A percentile compares a stretch with the other conserved stretches of the same genome.
phyloP scores from a whole-genome alignment of 2,113 vertebrate species.

The Strigops habroptila region DNA sequence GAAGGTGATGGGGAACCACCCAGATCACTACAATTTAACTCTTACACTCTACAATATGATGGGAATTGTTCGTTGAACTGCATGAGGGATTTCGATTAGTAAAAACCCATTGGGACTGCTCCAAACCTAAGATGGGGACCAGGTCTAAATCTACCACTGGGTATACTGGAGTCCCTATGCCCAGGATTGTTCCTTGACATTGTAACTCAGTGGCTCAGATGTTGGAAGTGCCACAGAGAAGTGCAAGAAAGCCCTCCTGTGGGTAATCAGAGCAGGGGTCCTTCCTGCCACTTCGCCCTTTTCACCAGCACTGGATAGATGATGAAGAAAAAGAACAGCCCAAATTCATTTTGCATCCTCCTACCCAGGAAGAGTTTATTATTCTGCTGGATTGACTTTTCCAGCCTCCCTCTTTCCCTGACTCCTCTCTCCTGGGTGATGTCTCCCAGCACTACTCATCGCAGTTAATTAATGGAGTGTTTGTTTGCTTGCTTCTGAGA shows the following conservation, averaged over 20 bases:
- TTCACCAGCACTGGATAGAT: neutral
- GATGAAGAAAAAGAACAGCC: neutral
- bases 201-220: neutral
- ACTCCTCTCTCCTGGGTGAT: neutral
- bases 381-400: neutral
- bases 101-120: neutral
- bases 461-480: neutral
- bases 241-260: fast-evolving
- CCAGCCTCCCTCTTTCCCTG: neutral
- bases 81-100: neutral
- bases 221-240: neutral
- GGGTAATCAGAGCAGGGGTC: neutral
- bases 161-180: neutral
- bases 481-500: neutral
- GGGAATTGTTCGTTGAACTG: neutral
- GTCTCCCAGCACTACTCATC: neutral
- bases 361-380: neutral
- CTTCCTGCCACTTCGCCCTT: neutral
- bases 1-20: neutral
- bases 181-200: fast-evolving
- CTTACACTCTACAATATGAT: neutral
- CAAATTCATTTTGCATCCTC: neutral
- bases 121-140: neutral
- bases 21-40: neutral
- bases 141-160: neutral